A percentile compares a stretch with the other conserved stretches of the same genome.
These are phyloP conservation scores for Cheumatopsyche charites DNA, from an alignment of 1,140 invertebrate genomes.

Conservation along the genomic window DNA sequence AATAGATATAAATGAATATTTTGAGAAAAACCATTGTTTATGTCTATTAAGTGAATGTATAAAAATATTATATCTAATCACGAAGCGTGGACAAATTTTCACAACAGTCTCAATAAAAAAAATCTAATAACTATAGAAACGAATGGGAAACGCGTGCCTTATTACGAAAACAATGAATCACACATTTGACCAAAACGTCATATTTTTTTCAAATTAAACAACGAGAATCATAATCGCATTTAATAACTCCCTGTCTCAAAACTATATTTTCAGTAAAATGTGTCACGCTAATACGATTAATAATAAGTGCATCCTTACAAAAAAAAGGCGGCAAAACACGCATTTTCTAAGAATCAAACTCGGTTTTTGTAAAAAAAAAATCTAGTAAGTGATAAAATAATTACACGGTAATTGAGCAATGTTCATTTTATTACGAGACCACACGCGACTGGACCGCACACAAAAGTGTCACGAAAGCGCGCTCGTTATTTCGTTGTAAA, in stretches of 20 bases:
- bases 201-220: constrained; percentile 1
- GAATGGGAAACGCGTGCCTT: constrained; percentile 14
- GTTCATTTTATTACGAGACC: constrained; percentile 20
- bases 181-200: neutral
- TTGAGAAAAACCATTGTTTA: constrained; percentile 4
- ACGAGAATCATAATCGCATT: neutral
- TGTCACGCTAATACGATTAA: neutral
- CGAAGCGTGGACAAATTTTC: neutral
- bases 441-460: constrained; percentile 11
- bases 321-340: neutral
- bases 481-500: neutral
- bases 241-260: neutral
- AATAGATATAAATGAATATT: too few relatives aligned
- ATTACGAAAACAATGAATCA: neutral
- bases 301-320: neutral
- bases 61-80: neutral
- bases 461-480: neutral
- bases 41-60: neutral
- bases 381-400: constrained; percentile 24
- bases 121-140: constrained; percentile 3
- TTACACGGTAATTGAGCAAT: constrained; percentile 26
- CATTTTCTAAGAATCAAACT: constrained; percentile 9
- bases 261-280: neutral
- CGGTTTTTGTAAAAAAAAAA: too few relatives aligned
- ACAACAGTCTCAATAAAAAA: constrained; percentile 5